These are phyloP conservation scores for Amazona ochrocephala DNA, from an alignment of 2,797 vertebrate species.

Conservation along the genomic window DNA sequence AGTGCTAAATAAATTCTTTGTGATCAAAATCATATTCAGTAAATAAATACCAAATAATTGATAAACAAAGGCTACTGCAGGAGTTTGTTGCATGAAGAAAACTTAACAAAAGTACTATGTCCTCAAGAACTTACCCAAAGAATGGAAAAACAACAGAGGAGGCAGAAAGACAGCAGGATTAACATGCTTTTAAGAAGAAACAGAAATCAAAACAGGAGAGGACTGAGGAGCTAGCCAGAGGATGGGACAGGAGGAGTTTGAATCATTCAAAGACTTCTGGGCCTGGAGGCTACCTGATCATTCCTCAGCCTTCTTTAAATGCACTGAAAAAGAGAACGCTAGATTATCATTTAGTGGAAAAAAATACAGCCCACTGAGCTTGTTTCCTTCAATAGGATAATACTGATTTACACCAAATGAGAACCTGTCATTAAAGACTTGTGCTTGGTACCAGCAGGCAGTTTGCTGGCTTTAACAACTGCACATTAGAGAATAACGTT, in stretches of 20 bases:
- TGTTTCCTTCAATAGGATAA: background rate
- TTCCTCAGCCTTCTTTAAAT: background rate
- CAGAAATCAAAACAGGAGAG: background rate
- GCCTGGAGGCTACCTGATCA: background rate
- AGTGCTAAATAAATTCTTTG: conserved; percentile 10
- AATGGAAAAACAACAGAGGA: conserved; percentile 16
- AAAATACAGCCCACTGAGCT: background rate
- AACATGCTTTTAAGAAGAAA: background rate
- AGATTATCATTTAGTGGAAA: background rate
- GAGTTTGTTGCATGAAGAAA: background rate
- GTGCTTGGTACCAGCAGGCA: background rate
- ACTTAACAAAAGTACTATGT: background rate
- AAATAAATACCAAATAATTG: conserved; percentile 31
- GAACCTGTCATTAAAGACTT: background rate
- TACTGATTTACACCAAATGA: background rate
- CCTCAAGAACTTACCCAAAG: background rate
- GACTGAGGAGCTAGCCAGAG: background rate
- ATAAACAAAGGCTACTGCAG: background rate
- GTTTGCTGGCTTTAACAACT: background rate
- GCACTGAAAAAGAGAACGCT: background rate
- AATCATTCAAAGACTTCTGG: background rate
- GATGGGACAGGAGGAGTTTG: background rate
- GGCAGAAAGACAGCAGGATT: background rate
- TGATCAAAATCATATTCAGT: conserved; percentile 5
- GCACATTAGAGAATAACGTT: background rate